Percentiles rank a stretch among this genome's conserved stretches.
Evolutionary conservation across 2,113 vertebrate genomes (phyloP).

Genomic region (Damaliscus lunatus): DNA sequence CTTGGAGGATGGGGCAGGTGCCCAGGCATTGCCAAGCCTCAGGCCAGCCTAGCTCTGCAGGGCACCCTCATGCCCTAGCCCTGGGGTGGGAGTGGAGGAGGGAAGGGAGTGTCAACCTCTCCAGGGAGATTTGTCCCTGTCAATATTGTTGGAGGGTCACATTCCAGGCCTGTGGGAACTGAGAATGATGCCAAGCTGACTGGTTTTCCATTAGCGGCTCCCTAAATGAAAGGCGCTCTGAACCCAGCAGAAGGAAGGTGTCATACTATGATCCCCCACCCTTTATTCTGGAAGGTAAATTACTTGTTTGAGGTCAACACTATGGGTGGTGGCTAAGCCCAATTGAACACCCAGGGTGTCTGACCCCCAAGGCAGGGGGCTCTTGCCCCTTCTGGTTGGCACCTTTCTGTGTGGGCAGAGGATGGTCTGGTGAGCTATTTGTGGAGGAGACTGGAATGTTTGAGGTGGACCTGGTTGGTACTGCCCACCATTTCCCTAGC

Average conservation of each 20-base stretch:
- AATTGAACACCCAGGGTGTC: not conserved
- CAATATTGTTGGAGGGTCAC: not conserved
- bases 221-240: not conserved
- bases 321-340: not conserved
- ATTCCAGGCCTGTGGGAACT: not conserved
- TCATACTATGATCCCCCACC: not conserved
- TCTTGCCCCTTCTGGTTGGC: not conserved
- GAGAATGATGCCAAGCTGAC: not conserved
- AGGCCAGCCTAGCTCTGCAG: not conserved
- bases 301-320: not conserved
- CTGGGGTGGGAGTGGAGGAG: not conserved
- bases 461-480: not conserved
- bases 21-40: not conserved
- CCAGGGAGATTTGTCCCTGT: not conserved
- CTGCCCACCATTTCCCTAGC: not conserved
- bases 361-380: not conserved
- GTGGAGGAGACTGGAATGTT: not conserved
- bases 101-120: not conserved
- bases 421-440: not conserved
- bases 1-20: not conserved
- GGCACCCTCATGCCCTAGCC: not conserved
- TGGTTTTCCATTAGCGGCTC: not conserved
- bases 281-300: not conserved
- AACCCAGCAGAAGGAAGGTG: not conserved
- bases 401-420: not conserved